A percentile compares a stretch with the other conserved stretches of the same genome.
These are phyloP conservation scores for Hirundo rustica DNA, from an alignment of 2,797 vertebrate species.

Conservation along the genomic window DNA sequence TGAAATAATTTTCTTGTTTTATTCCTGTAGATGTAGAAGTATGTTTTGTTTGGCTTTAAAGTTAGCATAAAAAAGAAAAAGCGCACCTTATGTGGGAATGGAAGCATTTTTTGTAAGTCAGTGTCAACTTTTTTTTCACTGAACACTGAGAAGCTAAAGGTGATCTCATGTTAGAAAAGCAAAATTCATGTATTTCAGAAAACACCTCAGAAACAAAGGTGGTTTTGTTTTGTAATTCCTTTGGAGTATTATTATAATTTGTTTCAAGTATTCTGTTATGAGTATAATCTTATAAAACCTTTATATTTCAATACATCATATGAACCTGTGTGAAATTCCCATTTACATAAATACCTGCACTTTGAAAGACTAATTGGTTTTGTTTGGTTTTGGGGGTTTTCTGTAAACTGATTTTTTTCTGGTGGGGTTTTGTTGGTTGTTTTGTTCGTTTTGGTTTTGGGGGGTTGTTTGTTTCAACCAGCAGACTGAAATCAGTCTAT, in stretches of 20 bases:
- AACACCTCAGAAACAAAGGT: neutral
- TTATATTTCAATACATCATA: neutral
- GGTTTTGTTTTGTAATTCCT: neutral
- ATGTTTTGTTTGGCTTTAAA: slow-evolving; percentile 64
- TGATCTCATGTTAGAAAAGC: neutral
- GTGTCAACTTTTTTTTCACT: neutral
- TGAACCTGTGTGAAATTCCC: neutral
- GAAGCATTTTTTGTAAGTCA: slow-evolving; percentile 35
- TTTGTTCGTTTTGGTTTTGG: neutral
- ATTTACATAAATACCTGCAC: neutral
- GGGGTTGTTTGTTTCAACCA: neutral
- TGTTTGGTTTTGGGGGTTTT: neutral
- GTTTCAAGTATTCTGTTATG: neutral
- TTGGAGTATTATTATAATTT: neutral
- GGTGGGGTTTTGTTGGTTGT: accelerated
- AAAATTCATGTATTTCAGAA: neutral
- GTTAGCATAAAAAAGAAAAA: neutral
- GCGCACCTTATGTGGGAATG: slow-evolving; percentile 36
- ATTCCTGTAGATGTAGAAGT: slow-evolving; percentile 42
- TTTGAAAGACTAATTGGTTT: neutral
- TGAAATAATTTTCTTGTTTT: slow-evolving; percentile 77
- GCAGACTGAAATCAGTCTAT: neutral
- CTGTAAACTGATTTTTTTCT: neutral
- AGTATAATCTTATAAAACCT: neutral
- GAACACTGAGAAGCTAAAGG: neutral